A percentile compares a stretch with the other conserved stretches of the same genome.
These are phyloP conservation scores for Laticauda colubrina DNA, from an alignment of 2,113 vertebrate species.

Conservation along the genomic window DNA sequence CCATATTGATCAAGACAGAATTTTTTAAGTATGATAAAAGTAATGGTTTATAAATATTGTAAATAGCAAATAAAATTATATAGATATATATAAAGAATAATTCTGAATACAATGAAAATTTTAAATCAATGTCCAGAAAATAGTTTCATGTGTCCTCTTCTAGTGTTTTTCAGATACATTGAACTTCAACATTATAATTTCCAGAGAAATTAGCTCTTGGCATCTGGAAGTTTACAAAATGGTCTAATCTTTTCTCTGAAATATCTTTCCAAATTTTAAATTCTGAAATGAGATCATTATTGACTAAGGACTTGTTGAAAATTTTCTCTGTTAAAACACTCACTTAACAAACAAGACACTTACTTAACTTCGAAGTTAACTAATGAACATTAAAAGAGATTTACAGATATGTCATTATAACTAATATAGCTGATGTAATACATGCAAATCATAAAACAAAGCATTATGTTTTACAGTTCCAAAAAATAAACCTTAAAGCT, in stretches of 20 bases:
- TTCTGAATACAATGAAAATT: neutral
- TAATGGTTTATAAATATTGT: neutral
- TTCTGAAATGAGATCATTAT: neutral
- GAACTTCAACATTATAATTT: neutral
- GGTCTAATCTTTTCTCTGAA: neutral
- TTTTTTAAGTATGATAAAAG: neutral
- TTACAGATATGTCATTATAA: conserved; percentile 53
- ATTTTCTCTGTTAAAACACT: conserved; percentile 9
- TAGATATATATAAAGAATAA: neutral
- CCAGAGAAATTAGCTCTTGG: neutral
- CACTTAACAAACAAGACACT: neutral
- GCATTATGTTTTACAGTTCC: neutral
- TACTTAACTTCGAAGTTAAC: neutral
- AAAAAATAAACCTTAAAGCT: neutral
- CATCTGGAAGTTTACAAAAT: neutral
- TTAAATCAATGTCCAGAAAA: neutral
- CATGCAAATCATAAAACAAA: neutral
- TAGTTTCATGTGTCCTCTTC: neutral
- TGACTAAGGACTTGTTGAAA: neutral
- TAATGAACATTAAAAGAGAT: conserved; percentile 29
- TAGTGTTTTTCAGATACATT: neutral
- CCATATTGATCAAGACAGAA: neutral
- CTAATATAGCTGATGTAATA: conserved; percentile 17
- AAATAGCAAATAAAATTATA: neutral
- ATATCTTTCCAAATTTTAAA: neutral